Percentiles rank a stretch among this genome's conserved stretches.
Evolutionary conservation across 2,113 vertebrate genomes (phyloP).

Genomic region (Cygnus buccinator): DNA sequence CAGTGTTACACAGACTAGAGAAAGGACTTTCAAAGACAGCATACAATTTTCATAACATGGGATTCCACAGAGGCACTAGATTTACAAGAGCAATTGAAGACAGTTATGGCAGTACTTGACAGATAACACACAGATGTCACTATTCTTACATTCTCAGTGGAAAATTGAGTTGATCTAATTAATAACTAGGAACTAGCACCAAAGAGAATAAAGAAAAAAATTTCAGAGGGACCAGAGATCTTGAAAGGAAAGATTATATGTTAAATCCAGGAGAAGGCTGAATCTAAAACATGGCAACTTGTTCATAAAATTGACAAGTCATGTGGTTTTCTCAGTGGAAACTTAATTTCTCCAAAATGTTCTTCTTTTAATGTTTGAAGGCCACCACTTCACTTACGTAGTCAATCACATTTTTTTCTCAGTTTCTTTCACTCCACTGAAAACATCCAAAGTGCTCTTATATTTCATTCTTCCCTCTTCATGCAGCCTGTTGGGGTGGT

Average conservation of each 20-base stretch:
- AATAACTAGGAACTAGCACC: neutral
- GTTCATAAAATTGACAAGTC: neutral
- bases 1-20: neutral
- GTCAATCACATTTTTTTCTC: neutral
- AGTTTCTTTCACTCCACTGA: neutral
- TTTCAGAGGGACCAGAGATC: neutral
- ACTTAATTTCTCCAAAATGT: neutral
- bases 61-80: neutral
- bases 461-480: neutral
- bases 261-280: neutral
- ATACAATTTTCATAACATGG: neutral
- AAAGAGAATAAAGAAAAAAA: neutral
- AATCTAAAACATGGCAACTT: neutral
- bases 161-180: neutral
- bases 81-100: neutral
- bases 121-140: neutral
- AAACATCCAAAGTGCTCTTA: neutral
- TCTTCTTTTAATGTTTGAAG: neutral
- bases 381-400: neutral
- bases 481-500: neutral
- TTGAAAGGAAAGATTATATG: neutral
- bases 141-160: neutral
- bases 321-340: neutral
- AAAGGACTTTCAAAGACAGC: neutral
- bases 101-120: neutral